phyloP scores from a whole-genome alignment of 64 coral and sea anemone genomes.

The Dendrophyllia cribrosa region DNA sequence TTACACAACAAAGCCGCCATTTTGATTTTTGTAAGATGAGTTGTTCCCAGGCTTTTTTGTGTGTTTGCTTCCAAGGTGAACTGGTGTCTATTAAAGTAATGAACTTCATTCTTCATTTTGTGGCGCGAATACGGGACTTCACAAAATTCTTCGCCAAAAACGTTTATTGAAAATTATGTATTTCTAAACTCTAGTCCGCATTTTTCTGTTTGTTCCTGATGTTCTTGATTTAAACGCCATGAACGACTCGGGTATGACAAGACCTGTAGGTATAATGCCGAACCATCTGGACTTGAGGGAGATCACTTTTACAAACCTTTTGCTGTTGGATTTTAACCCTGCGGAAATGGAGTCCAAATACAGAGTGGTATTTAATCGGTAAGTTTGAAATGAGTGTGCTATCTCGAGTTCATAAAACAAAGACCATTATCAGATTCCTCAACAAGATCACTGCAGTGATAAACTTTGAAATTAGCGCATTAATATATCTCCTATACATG shows the following conservation, averaged over 20 bases:
- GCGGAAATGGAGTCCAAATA: constrained; percentile 91
- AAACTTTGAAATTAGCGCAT: too few species aligned
- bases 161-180: too few species aligned
- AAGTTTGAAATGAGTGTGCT: background rate
- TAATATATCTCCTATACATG: too few species aligned
- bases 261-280: constrained; percentile 75
- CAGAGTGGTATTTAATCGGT: constrained; percentile 97
- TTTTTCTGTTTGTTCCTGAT: background rate
- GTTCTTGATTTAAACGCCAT: background rate
- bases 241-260: constrained; percentile 45
- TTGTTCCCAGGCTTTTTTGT: background rate
- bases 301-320: constrained; percentile 93
- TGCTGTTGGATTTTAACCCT: constrained; percentile 92
- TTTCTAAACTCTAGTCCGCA: background rate
- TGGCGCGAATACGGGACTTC: background rate
- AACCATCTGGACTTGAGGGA: constrained; percentile 90
- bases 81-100: background rate
- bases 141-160: too few species aligned
- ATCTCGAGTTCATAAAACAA: background rate
- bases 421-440: background rate
- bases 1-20: constrained; percentile 70
- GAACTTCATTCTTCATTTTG: background rate
- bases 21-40: constrained; percentile 29
- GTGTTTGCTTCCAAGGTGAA: background rate
- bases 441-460: background rate